Percentiles rank a stretch among this genome's conserved stretches.
These are phyloP conservation scores for Macroteleia sp. DNA, from an alignment of 2,888 invertebrate species.

Conservation along the genomic window DNA sequence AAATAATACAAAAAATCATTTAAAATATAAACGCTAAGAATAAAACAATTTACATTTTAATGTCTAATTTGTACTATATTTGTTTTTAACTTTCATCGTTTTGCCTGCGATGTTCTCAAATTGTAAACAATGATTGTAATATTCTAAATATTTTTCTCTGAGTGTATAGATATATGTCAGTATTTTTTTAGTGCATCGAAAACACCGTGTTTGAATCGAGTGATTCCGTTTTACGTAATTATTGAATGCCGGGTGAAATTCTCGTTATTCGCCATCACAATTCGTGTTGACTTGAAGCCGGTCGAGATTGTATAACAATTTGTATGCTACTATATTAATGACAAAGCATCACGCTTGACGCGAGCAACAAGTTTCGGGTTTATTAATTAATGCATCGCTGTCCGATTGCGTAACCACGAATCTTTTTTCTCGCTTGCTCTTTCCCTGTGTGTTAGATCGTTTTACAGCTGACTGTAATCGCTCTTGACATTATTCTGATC, in stretches of 20 bases:
- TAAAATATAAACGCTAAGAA: too few species aligned
- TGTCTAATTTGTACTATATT: too few species aligned
- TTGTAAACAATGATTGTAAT: too few species aligned
- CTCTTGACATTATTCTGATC: too few species aligned
- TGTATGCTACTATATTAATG: constrained; percentile 49
- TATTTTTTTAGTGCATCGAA: too few species aligned
- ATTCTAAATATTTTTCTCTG: too few species aligned
- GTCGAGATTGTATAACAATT: constrained; percentile 45
- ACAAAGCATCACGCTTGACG: constrained; percentile 24
- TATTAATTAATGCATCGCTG: constrained; percentile 31
- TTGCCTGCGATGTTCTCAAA: too few species aligned
- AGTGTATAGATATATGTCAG: too few species aligned
- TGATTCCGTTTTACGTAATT: constrained; percentile 63
- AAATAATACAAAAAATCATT: too few species aligned
- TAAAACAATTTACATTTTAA: too few species aligned
- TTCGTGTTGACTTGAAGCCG: constrained; percentile 21
- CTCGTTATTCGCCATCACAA: constrained; percentile 19
- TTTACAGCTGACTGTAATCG: constrained; percentile 7
- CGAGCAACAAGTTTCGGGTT: constrained; percentile 26
- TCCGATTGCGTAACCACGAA: constrained; percentile 19
- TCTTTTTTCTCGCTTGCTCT: constrained; percentile 11
- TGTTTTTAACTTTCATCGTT: too few species aligned
- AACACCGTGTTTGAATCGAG: too few species aligned
- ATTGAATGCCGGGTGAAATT: constrained; percentile 41
- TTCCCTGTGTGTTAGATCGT: neutral